Base-by-base conservation (phyloP, 2,113 vertebrate species). In the Lepus americanus region DNA sequence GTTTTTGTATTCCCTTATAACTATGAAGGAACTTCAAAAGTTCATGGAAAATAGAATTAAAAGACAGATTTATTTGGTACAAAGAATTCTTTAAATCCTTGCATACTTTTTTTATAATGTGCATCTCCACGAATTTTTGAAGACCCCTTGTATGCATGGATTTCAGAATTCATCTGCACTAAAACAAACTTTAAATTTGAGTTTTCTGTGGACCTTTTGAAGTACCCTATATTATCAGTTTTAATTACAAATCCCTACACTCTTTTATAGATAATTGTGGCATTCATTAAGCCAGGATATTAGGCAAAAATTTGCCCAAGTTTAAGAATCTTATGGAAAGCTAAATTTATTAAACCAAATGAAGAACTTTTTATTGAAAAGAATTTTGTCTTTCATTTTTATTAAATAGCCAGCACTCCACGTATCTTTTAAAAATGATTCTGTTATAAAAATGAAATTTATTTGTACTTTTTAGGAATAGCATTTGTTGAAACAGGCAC, bases 391-490 rank as follows among this genome's bases (percentile, higher is more conserved):
- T 67, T 33, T 87, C 29, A 55, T 89, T 89, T 91, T 83, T 8
- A 67, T 61, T 95, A 92, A 92, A 29, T 81, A 94, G 33, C 19
- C 9, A 82, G 20, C 23, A 80, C 17, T 77, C 1, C 5, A 66
- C 22, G 17, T 92, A 39, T 90, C 5, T 94, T 95, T 95, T 92
- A 90, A 92, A 82, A 77, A 25, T n/a, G 36, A 83, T 89, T 88
- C 39, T 36, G 3, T 79, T 80, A 59, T 70, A 79, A 90, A 94
- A 81, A 73, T 87, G 88, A 82, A 89, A 89, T 90, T 78, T 11
- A 82, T 16, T 82, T 88, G 31, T 78, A 77, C 22, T 53, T 83
- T 79, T 95, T 64, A 83, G 66, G 27, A 84, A 51, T 61, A 74
- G 1, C 19, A 82, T 91, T 89, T 86, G 4, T 95, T 44, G 79